Evolutionary conservation across 2,888 invertebrate genomes (phyloP).

Genomic region (Nomada lathburiana): DNA sequence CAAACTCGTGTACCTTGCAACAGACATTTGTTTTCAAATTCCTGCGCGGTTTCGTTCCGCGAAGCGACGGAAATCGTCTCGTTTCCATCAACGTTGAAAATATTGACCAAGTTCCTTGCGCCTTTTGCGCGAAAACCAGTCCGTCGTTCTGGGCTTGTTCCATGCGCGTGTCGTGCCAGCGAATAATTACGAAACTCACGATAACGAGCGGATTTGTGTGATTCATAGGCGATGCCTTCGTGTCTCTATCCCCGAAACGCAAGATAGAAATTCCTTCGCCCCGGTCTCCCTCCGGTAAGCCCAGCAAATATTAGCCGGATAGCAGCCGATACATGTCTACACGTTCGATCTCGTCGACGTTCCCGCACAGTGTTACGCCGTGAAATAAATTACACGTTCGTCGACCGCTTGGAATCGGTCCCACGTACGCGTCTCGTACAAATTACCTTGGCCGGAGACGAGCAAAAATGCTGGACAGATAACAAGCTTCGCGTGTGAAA

Average conservation of each 20-base stretch:
- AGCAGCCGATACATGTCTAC: not conserved
- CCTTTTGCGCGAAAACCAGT: conserved; percentile 56
- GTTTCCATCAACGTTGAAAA: conserved; percentile 49
- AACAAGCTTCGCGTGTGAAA: conserved; percentile 33
- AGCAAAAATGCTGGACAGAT: conserved; percentile 10
- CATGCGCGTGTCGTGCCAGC: not conserved
- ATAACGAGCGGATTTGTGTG: conserved; percentile 43
- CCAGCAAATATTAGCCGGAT: not conserved
- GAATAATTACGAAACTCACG: conserved; percentile 49
- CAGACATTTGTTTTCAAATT: conserved; percentile 19
- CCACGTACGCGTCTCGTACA: conserved; percentile 18
- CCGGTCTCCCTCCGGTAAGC: not conserved
- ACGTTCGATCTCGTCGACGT: not conserved
- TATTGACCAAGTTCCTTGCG: conserved; percentile 52
- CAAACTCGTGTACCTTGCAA: conserved; percentile 40
- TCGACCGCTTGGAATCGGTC: not conserved
- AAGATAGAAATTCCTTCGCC: conserved; percentile 32
- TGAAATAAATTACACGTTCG: conserved; percentile 19
- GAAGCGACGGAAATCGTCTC: conserved; percentile 9
- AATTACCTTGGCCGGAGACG: conserved; percentile 1
- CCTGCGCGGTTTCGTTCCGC: not conserved
- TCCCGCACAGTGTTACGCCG: not conserved
- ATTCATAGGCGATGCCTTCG: conserved; percentile 39
- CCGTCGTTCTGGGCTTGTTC: conserved; percentile 10
- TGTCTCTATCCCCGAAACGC: conserved; percentile 49